Conservation (phyloP, 2,113 vertebrate species). For the Symphodus melops region DNA sequence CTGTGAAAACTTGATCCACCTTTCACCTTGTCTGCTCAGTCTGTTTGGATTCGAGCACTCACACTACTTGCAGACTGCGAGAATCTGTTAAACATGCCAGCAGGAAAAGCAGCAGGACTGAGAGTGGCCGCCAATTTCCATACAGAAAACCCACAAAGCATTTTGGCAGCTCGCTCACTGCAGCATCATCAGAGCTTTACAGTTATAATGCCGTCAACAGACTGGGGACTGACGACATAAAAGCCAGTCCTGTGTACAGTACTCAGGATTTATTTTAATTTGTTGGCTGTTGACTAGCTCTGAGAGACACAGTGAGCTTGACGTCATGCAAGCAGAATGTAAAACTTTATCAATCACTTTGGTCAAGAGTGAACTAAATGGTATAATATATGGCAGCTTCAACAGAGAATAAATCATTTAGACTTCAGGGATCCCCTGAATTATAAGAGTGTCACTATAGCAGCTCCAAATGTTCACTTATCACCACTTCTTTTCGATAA, state of each 20-base stretch:
- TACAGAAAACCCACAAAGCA: constrained; percentile 44
- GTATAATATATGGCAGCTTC: background rate
- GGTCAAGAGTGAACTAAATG: background rate
- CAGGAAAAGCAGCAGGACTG: constrained; percentile 47
- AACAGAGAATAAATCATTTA: background rate
- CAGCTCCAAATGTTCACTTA: background rate
- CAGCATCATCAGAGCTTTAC: constrained; percentile 23
- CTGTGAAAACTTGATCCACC: constrained; percentile 17
- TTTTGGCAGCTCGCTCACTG: constrained; percentile 45
- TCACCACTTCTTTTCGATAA: background rate
- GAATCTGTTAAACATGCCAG: constrained; percentile 45
- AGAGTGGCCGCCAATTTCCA: constrained; percentile 33
- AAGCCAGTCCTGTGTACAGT: constrained; percentile 1
- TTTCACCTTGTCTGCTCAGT: constrained; percentile 12
- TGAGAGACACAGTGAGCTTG: constrained; percentile 1
- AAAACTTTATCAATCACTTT: background rate
- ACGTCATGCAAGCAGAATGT: constrained; percentile 6
- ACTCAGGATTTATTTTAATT: constrained; percentile 19
- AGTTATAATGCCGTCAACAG: constrained; percentile 27
- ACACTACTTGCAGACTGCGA: constrained; percentile 9
- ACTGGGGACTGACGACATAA: constrained; percentile 23
- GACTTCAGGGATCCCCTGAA: background rate
- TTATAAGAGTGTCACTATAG: background rate
- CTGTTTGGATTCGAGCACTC: constrained; percentile 11
- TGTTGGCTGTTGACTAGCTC: constrained; percentile 2